Conservation (phyloP, 2,888 invertebrate species). For the Ditylenchus weischeri region DNA sequence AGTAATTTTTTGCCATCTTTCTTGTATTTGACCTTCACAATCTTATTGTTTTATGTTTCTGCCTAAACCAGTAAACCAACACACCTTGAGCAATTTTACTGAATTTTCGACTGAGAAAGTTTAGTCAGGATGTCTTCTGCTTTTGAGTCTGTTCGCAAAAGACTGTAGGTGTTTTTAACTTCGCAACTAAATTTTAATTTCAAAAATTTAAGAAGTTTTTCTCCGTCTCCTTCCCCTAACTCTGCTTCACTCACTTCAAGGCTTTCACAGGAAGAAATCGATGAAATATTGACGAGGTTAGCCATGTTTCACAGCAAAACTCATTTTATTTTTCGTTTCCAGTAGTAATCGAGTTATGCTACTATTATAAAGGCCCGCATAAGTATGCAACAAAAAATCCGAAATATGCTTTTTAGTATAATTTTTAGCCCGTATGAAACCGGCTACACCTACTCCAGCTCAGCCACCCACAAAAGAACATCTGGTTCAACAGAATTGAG, state of each 20-base stretch:
- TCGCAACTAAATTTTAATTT: not conserved
- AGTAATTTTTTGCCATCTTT: no score
- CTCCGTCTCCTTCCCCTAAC: not conserved
- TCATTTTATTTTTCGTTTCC: no score
- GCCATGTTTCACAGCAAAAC: not conserved
- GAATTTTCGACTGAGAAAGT: not conserved
- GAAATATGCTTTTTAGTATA: no score
- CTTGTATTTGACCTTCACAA: no score
- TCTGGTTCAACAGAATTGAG: conserved; percentile 17
- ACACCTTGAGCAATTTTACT: no score
- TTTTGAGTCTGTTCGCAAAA: not conserved
- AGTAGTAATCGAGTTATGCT: no score
- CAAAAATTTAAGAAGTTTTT: not conserved
- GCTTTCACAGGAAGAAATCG: conserved; percentile 28
- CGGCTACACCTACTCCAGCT: conserved; percentile 40
- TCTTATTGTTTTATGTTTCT: no score
- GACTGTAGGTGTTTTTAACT: not conserved
- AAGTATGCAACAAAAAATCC: no score
- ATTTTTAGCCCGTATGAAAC: conserved; percentile 39
- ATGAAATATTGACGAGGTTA: conserved; percentile 28
- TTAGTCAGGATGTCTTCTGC: not conserved
- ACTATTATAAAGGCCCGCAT: no score
- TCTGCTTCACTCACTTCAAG: conserved; percentile 12
- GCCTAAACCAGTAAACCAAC: no score
- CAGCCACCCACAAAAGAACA: conserved; percentile 22